These are phyloP conservation scores for Casuarius casuarius DNA, from an alignment of 2,113 vertebrate species.

Conservation along the genomic window DNA sequence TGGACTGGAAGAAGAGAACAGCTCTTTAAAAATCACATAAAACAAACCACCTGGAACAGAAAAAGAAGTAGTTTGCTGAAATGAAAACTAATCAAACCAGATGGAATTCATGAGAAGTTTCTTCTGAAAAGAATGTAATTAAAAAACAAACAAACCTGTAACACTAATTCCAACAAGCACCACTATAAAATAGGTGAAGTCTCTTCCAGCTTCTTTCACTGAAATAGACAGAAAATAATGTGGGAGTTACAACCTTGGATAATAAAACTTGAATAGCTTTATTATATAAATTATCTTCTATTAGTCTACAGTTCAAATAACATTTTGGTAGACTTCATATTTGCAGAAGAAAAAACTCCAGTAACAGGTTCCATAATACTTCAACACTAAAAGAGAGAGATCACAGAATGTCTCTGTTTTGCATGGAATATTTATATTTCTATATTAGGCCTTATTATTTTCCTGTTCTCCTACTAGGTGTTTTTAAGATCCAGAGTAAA, in stretches of 20 bases:
- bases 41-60: conserved; percentile 87
- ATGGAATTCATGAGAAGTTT: background rate
- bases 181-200: conserved; percentile 91
- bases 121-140: background rate
- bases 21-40: conserved; percentile 92
- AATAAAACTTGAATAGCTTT: background rate
- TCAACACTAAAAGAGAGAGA: background rate
- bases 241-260: background rate
- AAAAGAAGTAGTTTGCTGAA: conserved; percentile 13
- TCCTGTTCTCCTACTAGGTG: background rate
- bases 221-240: conserved; percentile 58
- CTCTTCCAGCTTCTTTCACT: conserved; percentile 93
- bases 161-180: conserved; percentile 89
- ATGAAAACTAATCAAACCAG: background rate
- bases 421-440: background rate
- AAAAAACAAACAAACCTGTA: conserved; percentile 82
- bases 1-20: conserved; percentile 94
- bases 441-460: background rate
- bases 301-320: background rate
- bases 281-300: background rate
- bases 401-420: background rate
- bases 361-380: background rate
- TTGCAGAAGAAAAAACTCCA: background rate
- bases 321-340: background rate
- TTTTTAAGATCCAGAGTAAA: background rate